Evolutionary conservation across 2,113 vertebrate genomes (phyloP).

Genomic region (Suricata suricatta): DNA sequence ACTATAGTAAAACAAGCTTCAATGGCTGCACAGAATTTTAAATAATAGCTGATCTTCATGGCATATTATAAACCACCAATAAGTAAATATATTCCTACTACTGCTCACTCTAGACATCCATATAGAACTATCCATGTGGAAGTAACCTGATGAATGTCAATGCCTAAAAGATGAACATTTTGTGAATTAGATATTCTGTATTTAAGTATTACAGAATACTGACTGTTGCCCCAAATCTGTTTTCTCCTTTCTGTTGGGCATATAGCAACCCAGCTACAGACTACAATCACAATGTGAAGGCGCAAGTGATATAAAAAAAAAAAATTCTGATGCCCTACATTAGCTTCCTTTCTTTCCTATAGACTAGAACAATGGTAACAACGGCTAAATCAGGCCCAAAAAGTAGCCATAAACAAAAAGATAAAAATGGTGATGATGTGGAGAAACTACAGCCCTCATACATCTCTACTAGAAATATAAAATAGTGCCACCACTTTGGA

Average conservation of each 20-base stretch:
- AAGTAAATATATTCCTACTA: background rate
- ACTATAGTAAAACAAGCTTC: background rate
- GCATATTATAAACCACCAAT: background rate
- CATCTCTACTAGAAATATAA: background rate
- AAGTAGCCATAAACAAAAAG: background rate
- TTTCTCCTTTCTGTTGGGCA: background rate
- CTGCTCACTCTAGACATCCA: background rate
- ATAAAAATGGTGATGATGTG: background rate
- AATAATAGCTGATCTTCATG: background rate
- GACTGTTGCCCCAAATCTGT: background rate
- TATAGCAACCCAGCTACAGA: background rate
- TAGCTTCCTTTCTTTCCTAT: background rate
- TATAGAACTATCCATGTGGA: background rate
- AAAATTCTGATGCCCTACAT: too few relatives aligned
- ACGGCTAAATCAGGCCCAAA: background rate
- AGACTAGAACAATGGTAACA: background rate
- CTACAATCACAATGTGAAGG: background rate
- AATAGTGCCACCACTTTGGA: background rate
- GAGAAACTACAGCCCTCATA: background rate
- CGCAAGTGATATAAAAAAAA: background rate
- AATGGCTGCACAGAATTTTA: background rate
- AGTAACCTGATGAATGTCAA: background rate
- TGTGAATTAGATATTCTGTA: background rate
- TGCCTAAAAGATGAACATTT: background rate
- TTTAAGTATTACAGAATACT: background rate